Evolutionary conservation across 2,113 vertebrate species (phyloP), one percentile per base, ranked within the genome.

Genomic region (Guaruba guarouba): DNA sequence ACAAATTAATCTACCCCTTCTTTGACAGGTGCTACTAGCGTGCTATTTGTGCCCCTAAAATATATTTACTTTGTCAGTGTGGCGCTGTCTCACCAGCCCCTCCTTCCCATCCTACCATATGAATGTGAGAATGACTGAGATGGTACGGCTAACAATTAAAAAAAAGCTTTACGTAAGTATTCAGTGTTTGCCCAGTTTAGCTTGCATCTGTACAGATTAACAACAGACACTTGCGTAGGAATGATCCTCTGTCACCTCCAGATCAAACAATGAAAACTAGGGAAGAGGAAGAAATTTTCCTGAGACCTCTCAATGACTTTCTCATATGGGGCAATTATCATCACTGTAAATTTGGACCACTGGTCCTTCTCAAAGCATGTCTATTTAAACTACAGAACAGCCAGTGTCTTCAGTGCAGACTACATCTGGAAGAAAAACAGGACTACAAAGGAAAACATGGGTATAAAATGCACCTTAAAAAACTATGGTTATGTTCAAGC

Each of bases 371-470:
- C 39, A 64, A 78, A 63, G 13, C 31, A 33, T 6, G 6, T 41
- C 33, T 51, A 6, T 29, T 18, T 76, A n/a, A 81, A 70, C 25
- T 16, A 68, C 15, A 33, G 9, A 73, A 39, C 0, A 64, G 13
- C 7, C 5, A 2, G 9, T 49, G 20, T 17, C 33, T 79, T 68
- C 57, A 85, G 31, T 61, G 71, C 29, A 68, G 28, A 22, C 19
- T 20, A 20, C 5, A 69, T 3, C 5, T 27, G 3, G 10, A 16
- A 57, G 11, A 70, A 66, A 68, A 73, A 48, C 4, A 55, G 10
- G 4, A 80, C 17, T 33, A 24, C 27, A 48, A 66, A 9, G 35
- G 90, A 74, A 44, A 82, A 54, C 0, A 3, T 1, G 1, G 5
- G 23, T 66, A 71, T 49, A 66, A 83, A 90, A 86, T 3, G 10